Conservation (phyloP, 2,797 vertebrate genomes). For the Danio albolineatus region DNA sequence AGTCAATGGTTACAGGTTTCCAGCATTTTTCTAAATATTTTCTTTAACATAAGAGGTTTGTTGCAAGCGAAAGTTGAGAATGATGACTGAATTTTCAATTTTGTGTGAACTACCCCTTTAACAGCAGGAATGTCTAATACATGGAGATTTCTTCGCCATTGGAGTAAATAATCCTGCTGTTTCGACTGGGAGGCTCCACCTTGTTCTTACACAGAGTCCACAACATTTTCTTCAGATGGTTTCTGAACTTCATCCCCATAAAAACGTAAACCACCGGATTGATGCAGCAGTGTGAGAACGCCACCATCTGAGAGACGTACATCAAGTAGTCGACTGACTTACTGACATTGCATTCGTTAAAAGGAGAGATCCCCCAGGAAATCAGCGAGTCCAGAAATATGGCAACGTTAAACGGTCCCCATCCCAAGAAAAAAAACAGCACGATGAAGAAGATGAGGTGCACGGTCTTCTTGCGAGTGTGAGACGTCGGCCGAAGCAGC, state of each 20-base stretch:
- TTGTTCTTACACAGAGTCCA: constrained; percentile 40
- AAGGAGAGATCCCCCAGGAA: background rate
- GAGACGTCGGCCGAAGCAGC: constrained; percentile 78
- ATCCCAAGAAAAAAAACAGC: constrained; percentile 88
- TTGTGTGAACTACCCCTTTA: too few relatives aligned
- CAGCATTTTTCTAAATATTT: too few relatives aligned
- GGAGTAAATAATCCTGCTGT: constrained; percentile 67
- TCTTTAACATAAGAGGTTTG: too few relatives aligned
- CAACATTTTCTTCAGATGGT: constrained; percentile 80
- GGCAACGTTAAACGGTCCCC: constrained; percentile 89
- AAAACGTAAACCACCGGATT: constrained; percentile 94
- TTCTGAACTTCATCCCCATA: constrained; percentile 90
- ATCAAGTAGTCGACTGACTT: constrained; percentile 69
- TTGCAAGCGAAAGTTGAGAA: too few relatives aligned
- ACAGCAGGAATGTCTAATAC: constrained; percentile 40
- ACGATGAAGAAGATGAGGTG: constrained; percentile 89
- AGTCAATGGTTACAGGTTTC: too few relatives aligned
- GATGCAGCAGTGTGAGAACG: constrained; percentile 92
- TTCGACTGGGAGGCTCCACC: background rate
- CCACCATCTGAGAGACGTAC: constrained; percentile 80
- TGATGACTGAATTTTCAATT: background rate
- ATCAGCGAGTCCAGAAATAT: constrained; percentile 79
- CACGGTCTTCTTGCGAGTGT: constrained; percentile 83
- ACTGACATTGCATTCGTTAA: constrained; percentile 63
- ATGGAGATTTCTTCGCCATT: constrained; percentile 74